These are phyloP conservation scores for Rhincodon typus DNA, from an alignment of 2,797 vertebrate genomes.

Conservation along the genomic window DNA sequence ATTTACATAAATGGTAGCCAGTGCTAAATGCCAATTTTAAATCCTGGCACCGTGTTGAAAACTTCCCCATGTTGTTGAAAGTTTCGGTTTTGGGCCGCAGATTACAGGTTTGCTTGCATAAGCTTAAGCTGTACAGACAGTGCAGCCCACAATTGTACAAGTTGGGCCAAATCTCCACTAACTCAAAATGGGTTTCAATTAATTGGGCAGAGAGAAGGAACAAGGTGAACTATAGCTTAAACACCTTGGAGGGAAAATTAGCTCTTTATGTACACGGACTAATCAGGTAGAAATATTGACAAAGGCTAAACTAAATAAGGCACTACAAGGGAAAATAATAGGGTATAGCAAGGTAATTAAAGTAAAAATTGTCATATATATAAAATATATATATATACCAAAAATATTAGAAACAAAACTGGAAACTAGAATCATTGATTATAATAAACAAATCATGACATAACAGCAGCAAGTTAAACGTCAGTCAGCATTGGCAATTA, in stretches of 20 bases:
- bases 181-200: not conserved
- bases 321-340: not conserved
- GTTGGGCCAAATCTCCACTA: not conserved
- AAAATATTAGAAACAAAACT: not conserved
- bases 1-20: not conserved
- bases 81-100: not conserved
- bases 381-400: not conserved
- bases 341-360: not conserved
- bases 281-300: not conserved
- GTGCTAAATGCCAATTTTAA: not conserved
- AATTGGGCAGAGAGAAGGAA: too few relatives aligned
- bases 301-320: not conserved
- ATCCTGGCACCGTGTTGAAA: not conserved
- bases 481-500: not conserved
- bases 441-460: slow-evolving; percentile 5
- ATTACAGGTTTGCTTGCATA: not conserved
- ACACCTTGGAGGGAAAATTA: not conserved
- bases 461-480: not conserved
- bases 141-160: not conserved
- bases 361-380: not conserved
- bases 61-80: not conserved
- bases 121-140: not conserved
- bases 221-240: not conserved
- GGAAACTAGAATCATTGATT: not conserved
- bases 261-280: not conserved